Conservation (phyloP, 1,140 invertebrate species). For the Leptinotarsa defecta region DNA sequence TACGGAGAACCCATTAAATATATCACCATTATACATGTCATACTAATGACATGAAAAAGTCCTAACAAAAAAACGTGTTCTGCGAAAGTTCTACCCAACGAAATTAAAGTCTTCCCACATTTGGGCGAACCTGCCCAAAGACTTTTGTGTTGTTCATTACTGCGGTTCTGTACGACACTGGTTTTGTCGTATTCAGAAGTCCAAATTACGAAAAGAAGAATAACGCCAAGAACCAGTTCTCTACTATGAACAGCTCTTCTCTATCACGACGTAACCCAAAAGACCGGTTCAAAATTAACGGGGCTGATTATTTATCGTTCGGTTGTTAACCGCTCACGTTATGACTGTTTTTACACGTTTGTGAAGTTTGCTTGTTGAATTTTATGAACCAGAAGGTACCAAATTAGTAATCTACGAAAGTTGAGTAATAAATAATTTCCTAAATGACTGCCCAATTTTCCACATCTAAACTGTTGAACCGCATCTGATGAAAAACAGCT, state of each 20-base stretch:
- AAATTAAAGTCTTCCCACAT: no score
- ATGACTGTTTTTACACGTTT: slow-evolving; percentile 6
- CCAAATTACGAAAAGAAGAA: background rate
- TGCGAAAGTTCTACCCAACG: no score
- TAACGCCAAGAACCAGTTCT: slow-evolving; percentile 2
- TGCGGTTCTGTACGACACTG: background rate
- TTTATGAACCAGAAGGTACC: background rate
- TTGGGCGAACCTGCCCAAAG: no score
- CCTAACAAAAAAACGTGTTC: no score
- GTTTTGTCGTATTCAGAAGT: background rate
- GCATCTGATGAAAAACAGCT: no score
- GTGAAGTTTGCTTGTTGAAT: background rate
- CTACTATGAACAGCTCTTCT: background rate
- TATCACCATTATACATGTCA: no score
- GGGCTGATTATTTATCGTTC: slow-evolving; percentile 22
- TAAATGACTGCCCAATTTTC: no score
- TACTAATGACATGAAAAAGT: no score
- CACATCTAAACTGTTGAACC: background rate
- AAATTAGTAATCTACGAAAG: no score
- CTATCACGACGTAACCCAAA: slow-evolving; percentile 1
- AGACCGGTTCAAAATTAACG: slow-evolving; percentile 21
- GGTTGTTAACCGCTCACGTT: slow-evolving; percentile 21
- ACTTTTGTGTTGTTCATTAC: no score
- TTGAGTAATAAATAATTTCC: no score
- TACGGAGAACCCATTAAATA: no score